Conservation (phyloP, 1,140 invertebrate species). For the Aphaenogaster floridana region DNA sequence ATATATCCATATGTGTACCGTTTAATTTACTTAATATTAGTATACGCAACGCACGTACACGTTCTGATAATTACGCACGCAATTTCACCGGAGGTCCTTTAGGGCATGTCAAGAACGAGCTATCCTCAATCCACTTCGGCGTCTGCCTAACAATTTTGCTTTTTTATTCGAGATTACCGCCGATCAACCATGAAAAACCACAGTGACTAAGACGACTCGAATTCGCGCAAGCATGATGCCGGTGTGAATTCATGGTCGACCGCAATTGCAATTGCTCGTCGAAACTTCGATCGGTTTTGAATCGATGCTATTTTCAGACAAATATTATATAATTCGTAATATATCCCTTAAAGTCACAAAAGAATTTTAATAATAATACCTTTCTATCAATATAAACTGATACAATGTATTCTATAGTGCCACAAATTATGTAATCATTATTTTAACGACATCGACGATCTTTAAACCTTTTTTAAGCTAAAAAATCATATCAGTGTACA, state of each 20-base stretch:
- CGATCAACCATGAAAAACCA: slow-evolving; percentile 55
- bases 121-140: slow-evolving; percentile 48
- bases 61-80: slow-evolving; percentile 71
- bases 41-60: slow-evolving; percentile 41
- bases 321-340: neutral
- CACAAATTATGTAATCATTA: neutral
- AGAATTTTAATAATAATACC: neutral
- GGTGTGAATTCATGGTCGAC: slow-evolving; percentile 14
- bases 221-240: slow-evolving; percentile 44
- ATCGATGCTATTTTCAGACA: neutral
- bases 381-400: neutral
- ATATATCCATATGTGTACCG: slow-evolving; percentile 4
- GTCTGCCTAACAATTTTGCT: slow-evolving; percentile 50
- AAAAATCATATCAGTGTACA: neutral
- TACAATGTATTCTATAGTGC: neutral
- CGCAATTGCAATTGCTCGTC: neutral
- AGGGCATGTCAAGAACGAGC: slow-evolving; percentile 70
- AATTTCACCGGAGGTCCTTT: slow-evolving; percentile 68
- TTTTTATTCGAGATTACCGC: slow-evolving; percentile 62
- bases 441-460: neutral
- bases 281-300: neutral
- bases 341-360: neutral
- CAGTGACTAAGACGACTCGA: neutral
- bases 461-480: neutral
- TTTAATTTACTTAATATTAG: slow-evolving; percentile 71